Evolutionary conservation across 2,888 invertebrate species (phyloP).

Genomic region (Trypoxylon attenuatum): DNA sequence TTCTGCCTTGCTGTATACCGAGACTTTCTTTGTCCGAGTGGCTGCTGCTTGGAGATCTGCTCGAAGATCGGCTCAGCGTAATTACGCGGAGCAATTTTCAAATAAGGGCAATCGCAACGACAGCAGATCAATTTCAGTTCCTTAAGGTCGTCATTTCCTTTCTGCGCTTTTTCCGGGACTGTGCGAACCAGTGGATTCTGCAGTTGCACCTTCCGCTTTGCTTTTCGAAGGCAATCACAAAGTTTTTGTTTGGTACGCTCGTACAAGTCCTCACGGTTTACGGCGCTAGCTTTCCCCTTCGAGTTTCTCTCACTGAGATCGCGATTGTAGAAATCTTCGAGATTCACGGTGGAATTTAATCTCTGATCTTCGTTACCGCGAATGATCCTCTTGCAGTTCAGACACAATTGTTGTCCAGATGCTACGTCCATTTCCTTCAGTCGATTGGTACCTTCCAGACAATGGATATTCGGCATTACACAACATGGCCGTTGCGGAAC

Average conservation of each 20-base stretch:
- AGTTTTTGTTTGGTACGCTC: conserved; percentile 8
- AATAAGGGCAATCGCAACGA: conserved; percentile 32
- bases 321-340: background rate
- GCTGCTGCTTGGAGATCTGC: background rate
- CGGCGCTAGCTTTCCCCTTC: background rate
- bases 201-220: background rate
- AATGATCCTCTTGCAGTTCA: conserved; percentile 17
- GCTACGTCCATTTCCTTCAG: background rate
- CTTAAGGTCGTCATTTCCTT: background rate
- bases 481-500: background rate
- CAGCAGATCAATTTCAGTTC: conserved; percentile 32
- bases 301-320: background rate
- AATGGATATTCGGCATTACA: background rate
- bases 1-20: background rate
- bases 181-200: background rate
- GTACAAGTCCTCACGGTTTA: background rate
- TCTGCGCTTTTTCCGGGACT: background rate
- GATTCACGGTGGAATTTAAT: background rate
- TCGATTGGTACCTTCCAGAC: background rate
- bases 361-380: background rate
- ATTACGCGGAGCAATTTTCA: conserved; percentile 8
- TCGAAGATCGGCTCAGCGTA: background rate
- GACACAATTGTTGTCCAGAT: conserved; percentile 14
- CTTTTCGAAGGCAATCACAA: conserved; percentile 2
- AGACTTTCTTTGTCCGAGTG: background rate